Conservation (phyloP, 2,888 invertebrate genomes). For the Emesis russula region DNA sequence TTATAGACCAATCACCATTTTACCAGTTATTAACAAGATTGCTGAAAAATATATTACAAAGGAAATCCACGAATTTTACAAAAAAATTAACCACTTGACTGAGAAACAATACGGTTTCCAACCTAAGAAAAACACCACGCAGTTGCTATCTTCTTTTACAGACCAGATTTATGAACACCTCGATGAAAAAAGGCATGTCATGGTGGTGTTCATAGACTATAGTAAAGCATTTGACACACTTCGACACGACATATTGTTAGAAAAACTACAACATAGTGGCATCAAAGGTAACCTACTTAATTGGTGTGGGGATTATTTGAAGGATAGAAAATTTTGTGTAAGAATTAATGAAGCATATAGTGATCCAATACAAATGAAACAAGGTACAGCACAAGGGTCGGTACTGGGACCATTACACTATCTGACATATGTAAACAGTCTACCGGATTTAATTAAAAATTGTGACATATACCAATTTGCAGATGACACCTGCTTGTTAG, state of each 20-base stretch:
- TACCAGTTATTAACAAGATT: constrained; percentile 58
- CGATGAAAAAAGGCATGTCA: constrained; percentile 58
- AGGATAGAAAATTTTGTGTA: constrained; percentile 46
- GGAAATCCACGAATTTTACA: constrained; percentile 45
- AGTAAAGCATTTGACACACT: constrained; percentile 76
- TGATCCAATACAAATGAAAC: constrained; percentile 20
- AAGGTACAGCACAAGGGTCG: constrained; percentile 81
- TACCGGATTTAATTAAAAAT: constrained; percentile 23
- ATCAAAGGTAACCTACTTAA: constrained; percentile 63
- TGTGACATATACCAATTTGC: constrained; percentile 73
- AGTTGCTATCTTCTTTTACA: constrained; percentile 41
- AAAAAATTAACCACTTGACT: constrained; percentile 33
- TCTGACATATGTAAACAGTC: constrained; percentile 66
- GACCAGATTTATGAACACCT: constrained; percentile 48
- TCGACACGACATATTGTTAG: constrained; percentile 49
- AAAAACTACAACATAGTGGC: constrained; percentile 55
- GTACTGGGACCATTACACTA: constrained; percentile 78
- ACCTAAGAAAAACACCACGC: constrained; percentile 76
- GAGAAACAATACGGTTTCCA: constrained; percentile 50
- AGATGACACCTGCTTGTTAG: constrained; percentile 74
- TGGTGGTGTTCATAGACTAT: constrained; percentile 70
- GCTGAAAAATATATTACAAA: constrained; percentile 58
- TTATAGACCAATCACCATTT: constrained; percentile 72
- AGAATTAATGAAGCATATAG: constrained; percentile 55
- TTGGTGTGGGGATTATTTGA: constrained; percentile 69